Conservation (phyloP, 2,888 invertebrate species). For the Steinernema carpocapsae region DNA sequence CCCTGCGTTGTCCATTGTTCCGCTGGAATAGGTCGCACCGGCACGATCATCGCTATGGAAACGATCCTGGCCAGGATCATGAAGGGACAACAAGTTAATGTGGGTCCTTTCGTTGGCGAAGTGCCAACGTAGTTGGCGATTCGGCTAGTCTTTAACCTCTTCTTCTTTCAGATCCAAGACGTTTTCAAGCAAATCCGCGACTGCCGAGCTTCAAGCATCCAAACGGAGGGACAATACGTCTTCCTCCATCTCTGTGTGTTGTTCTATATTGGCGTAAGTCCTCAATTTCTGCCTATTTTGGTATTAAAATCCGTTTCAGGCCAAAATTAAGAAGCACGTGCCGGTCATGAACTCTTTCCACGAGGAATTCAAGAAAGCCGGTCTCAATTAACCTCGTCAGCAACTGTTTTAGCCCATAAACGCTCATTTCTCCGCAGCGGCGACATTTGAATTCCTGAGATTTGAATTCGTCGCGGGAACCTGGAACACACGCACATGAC, state of each 20-base stretch:
- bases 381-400: neutral
- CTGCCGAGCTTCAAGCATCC: neutral
- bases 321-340: conserved; percentile 2
- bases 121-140: neutral
- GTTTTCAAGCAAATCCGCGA: neutral
- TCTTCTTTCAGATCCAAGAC: neutral
- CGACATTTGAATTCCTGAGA: too few species aligned
- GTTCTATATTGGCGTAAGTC: conserved; percentile 9
- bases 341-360: neutral
- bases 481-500: too few species aligned
- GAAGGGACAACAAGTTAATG: conserved; percentile 38
- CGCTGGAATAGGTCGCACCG: conserved; percentile 44
- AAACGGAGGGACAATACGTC: conserved; percentile 19
- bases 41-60: conserved; percentile 43
- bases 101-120: neutral
- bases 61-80: conserved; percentile 35
- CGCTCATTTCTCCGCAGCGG: too few species aligned
- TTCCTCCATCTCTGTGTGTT: conserved; percentile 3
- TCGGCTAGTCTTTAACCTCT: too few species aligned
- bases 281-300: neutral
- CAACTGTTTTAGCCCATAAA: too few species aligned
- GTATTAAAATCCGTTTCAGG: neutral
- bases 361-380: neutral
- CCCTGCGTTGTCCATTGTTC: conserved; percentile 44
- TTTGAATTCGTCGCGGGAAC: too few species aligned